Base-by-base conservation (phyloP, 2,888 invertebrate species). In the Allygus modestus region DNA sequence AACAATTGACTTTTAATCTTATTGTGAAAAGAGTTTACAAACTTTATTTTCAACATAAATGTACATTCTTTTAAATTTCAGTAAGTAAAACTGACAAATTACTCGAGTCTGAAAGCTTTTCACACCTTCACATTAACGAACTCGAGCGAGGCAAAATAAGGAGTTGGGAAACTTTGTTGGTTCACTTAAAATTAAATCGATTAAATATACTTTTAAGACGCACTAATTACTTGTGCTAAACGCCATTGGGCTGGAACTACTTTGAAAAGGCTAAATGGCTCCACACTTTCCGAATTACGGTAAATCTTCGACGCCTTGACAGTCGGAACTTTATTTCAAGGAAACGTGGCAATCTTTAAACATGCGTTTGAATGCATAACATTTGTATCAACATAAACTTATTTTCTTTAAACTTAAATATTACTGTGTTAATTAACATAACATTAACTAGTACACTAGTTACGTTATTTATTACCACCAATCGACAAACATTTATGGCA, bases 211-310 rank as follows among this genome's bases (percentile, higher is more conserved):
- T 79, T 54, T 79, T 58, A 51, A 79, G 28, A 23, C 37, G 46
- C 58, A 33, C 79, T 79, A 79, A 79, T 79, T 79, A 79, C 79
- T 33, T 79, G 54, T 79, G 79, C 58, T 79, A 33, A 79, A 58
- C 33, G 58, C 54, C 54, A 31, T 20, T 58, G 79, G 79, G 51
- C 54, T 54, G 58, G n/a, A 79, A 79, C 28, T 28, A 51, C 33
- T 79, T 79, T 79, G 58, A 79, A 58, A 79, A 79, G 77, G 58
- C 79, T 33, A 58, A 79, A 58, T 79, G 51, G 58, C 79, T 28
- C 41, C 23, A 41, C 75, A 73, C 75, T 77, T 77, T 43, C 28
- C n/a, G 17, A 43, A 77, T 46, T 46, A 77, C 46, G 46, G 12
- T 28, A 46, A 77, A 28, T 46, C 75, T 77, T 23, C 43, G 31